These are phyloP conservation scores for Zapornia atra DNA, from an alignment of 2,113 vertebrate species.

Conservation along the genomic window DNA sequence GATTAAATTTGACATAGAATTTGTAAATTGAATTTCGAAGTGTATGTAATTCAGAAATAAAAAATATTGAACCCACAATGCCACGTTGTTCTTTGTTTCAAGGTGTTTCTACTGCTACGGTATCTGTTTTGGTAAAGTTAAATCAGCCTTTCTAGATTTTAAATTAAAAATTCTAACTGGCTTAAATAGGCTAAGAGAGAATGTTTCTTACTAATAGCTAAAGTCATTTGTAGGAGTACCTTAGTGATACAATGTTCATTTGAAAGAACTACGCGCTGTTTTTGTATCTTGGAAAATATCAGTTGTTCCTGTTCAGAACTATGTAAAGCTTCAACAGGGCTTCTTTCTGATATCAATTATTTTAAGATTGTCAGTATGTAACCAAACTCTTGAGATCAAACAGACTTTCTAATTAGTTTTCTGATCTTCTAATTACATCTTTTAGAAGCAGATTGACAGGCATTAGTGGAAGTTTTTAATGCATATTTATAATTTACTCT, in stretches of 20 bases:
- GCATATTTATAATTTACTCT: slow-evolving; percentile 10
- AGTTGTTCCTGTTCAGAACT: slow-evolving; percentile 32
- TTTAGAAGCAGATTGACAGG: slow-evolving; percentile 37
- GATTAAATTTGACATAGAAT: background rate
- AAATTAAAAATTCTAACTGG: background rate
- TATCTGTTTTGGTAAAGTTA: background rate
- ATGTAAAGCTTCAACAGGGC: slow-evolving; percentile 38
- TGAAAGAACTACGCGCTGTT: slow-evolving; percentile 6
- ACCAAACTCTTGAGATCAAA: slow-evolving; percentile 49
- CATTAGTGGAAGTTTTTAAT: background rate
- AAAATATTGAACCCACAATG: background rate
- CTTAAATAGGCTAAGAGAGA: background rate
- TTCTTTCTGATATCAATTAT: slow-evolving; percentile 47
- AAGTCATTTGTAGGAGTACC: slow-evolving; percentile 32
- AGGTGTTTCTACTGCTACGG: background rate
- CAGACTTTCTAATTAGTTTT: slow-evolving; percentile 43
- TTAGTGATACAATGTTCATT: slow-evolving; percentile 29
- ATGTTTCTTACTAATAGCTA: slow-evolving; percentile 25
- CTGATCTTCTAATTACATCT: slow-evolving; percentile 55
- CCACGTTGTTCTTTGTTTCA: background rate
- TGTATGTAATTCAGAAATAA: background rate
- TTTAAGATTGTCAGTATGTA: slow-evolving; percentile 40
- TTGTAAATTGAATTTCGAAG: background rate
- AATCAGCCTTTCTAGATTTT: slow-evolving; percentile 7
- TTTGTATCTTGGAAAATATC: slow-evolving; percentile 31